Evolutionary conservation across 1,140 invertebrate genomes (phyloP).

Genomic region (Aleiodes sp.): DNA sequence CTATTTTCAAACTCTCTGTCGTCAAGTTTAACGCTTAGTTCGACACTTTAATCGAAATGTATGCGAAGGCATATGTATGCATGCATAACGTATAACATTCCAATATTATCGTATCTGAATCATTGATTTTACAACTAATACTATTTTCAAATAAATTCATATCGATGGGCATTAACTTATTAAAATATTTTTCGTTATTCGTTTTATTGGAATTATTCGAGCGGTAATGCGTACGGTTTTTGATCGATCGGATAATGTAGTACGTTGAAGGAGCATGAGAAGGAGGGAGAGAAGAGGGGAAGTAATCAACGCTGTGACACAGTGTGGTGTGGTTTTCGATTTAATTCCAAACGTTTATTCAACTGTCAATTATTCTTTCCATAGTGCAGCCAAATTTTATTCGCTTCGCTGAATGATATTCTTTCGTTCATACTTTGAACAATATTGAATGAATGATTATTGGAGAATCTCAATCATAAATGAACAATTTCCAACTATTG

Average conservation of each 20-base stretch:
- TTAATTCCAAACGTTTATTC: background rate
- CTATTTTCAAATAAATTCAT: background rate
- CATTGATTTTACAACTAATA: background rate
- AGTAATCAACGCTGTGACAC: background rate
- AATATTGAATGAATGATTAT: background rate
- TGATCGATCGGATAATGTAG: background rate
- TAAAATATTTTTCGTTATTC: background rate
- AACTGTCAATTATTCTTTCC: background rate
- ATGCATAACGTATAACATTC: background rate
- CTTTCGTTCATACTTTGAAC: background rate
- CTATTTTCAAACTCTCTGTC: background rate
- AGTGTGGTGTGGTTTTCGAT: background rate
- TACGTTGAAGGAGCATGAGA: too few relatives aligned
- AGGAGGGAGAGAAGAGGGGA: too few relatives aligned
- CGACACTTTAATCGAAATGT: constrained; percentile 14
- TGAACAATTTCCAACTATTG: too few relatives aligned
- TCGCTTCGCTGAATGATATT: background rate
- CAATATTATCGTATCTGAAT: background rate
- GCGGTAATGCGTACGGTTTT: background rate
- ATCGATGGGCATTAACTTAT: background rate
- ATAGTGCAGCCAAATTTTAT: background rate
- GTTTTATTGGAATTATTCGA: background rate
- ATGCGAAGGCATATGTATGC: background rate
- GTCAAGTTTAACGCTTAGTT: constrained; percentile 5
- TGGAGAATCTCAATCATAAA: too few relatives aligned